These are phyloP conservation scores for Diachasmimorpha longicaudata DNA, from an alignment of 1,140 invertebrate genomes.

Conservation along the genomic window DNA sequence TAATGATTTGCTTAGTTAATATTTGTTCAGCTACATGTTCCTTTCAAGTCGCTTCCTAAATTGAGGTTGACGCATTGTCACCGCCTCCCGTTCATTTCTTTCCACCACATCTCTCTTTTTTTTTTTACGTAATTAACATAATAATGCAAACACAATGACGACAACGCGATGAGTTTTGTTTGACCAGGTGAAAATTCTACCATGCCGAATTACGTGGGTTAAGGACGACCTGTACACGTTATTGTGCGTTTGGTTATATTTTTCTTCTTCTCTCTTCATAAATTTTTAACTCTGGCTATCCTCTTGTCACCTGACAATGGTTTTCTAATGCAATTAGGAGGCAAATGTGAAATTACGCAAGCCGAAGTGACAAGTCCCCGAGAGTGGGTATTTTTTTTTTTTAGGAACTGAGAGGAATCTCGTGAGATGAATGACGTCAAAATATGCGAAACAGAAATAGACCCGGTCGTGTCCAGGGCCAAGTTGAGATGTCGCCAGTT, in stretches of 20 bases:
- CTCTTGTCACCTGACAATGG: constrained; percentile 24
- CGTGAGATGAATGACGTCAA: constrained; percentile 5
- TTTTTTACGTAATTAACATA: constrained; percentile 57
- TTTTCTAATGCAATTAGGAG: constrained; percentile 33
- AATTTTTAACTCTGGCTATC: background rate
- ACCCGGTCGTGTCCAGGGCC: background rate
- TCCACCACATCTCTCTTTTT: background rate
- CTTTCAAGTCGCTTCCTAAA: constrained; percentile 60
- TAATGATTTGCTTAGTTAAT: constrained; percentile 57
- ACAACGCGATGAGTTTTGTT: constrained; percentile 46
- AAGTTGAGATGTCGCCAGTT: background rate
- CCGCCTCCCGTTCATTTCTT: constrained; percentile 34
- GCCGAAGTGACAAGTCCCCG: background rate
- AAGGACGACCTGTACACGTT: background rate
- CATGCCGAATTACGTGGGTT: constrained; percentile 13
- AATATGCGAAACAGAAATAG: background rate
- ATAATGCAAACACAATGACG: constrained; percentile 63
- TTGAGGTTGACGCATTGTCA: constrained; percentile 61
- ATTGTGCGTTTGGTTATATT: constrained; percentile 2
- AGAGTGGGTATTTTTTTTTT: background rate
- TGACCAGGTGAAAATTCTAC: constrained; percentile 61
- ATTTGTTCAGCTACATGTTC: constrained; percentile 51
- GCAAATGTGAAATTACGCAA: constrained; percentile 26
- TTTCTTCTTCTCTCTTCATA: background rate
- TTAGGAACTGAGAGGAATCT: background rate